Conservation (phyloP, 2,888 invertebrate species). For the Drosophila borborema region DNA sequence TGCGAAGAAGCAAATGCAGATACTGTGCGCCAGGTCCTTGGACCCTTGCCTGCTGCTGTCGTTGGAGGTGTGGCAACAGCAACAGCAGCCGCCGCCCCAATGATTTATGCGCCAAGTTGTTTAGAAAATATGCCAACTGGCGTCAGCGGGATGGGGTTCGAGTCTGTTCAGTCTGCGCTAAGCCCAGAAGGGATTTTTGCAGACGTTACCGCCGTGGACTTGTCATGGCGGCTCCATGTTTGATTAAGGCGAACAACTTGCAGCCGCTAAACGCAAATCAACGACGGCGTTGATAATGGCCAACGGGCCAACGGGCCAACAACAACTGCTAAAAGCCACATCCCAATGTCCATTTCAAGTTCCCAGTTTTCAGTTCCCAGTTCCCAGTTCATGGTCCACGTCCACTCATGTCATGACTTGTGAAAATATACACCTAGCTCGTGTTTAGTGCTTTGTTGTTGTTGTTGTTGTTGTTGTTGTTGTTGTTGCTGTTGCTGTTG, state of each 20-base stretch:
- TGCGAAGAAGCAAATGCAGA: conserved; percentile 27
- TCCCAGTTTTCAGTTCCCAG: conserved; percentile 17
- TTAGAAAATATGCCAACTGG: conserved; percentile 77
- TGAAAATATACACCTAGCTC: conserved; percentile 75
- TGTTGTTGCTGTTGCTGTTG: background rate
- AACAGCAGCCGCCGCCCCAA: conserved; percentile 53
- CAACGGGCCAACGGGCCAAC: conserved; percentile 40
- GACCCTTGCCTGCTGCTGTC: conserved; percentile 43
- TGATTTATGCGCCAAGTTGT: conserved; percentile 78
- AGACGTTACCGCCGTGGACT: conserved; percentile 51
- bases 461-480: background rate
- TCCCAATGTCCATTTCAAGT: conserved; percentile 26
- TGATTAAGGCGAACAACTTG: conserved; percentile 70
- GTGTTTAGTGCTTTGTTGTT: conserved; percentile 23
- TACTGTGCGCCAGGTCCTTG: conserved; percentile 15
- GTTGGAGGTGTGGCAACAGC: conserved; percentile 61
- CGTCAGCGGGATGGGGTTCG: background rate
- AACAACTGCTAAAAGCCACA: conserved; percentile 23
- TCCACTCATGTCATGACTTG: conserved; percentile 73
- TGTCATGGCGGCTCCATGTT: conserved; percentile 68
- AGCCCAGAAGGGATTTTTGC: conserved; percentile 70
- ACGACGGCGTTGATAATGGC: conserved; percentile 75
- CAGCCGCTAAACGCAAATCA: conserved; percentile 73
- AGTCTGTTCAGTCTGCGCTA: conserved; percentile 31
- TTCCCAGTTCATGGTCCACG: conserved; percentile 23